phyloP scores from a whole-genome alignment of 2,797 vertebrate species.

The Mormyrops boulengeri region DNA sequence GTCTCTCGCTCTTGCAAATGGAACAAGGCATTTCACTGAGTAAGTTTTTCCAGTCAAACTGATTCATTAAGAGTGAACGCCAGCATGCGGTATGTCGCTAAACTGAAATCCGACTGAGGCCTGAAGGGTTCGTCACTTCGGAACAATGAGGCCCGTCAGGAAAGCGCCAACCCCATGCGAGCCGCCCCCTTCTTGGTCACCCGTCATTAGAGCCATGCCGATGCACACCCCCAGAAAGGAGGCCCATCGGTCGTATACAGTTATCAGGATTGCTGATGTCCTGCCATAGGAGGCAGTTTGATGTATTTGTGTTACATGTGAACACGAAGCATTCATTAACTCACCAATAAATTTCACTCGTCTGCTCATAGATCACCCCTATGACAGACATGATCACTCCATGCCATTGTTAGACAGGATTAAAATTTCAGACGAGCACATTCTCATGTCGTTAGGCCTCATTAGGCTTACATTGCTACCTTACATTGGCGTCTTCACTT shows the following conservation, averaged over 20 bases:
- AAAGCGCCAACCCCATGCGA: neutral
- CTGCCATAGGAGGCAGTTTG: neutral
- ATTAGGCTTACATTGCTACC: neutral
- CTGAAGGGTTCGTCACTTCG: neutral
- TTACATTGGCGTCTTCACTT: neutral
- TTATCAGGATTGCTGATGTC: neutral
- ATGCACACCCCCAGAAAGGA: neutral
- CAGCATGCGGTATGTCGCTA: neutral
- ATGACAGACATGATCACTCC: neutral
- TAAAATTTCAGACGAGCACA: neutral
- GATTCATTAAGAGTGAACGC: neutral
- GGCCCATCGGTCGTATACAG: neutral
- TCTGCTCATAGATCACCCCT: neutral
- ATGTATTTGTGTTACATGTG: neutral
- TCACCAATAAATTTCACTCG: neutral
- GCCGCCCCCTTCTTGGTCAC: neutral
- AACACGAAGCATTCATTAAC: neutral
- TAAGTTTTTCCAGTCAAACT: neutral
- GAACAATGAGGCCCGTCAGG: neutral
- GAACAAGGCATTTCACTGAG: neutral
- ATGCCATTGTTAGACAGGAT: neutral
- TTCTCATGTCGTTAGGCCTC: neutral
- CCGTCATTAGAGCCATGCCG: neutral
- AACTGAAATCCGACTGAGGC: neutral
- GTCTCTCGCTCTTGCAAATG: neutral